Evolutionary conservation across 2,113 vertebrate species (phyloP).

Genomic region (Pomatorhinus ruficollis): DNA sequence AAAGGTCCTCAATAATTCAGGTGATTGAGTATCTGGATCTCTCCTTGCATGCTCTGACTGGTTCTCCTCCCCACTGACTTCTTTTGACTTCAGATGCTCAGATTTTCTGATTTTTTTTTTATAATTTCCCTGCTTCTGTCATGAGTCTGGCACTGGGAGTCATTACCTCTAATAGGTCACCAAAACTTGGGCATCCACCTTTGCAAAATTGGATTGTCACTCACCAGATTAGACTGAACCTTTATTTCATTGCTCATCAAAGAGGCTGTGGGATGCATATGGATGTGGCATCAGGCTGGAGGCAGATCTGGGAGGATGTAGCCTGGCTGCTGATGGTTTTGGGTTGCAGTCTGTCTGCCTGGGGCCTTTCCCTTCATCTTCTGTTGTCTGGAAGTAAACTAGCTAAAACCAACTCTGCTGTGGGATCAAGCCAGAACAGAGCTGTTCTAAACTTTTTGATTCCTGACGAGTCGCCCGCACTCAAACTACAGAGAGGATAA

Average conservation of each 20-base stretch:
- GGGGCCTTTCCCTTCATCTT: not conserved
- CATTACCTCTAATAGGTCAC: not conserved
- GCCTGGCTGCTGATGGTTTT: not conserved
- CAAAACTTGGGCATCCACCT: not conserved
- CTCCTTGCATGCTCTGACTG: not conserved
- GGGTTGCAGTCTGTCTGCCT: not conserved
- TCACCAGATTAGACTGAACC: not conserved
- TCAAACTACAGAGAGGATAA: not conserved
- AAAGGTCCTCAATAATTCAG: not conserved
- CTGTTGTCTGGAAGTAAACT: not conserved
- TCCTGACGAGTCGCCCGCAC: not conserved
- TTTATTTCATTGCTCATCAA: rapidly evolving
- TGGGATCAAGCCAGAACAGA: not conserved
- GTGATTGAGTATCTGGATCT: not conserved
- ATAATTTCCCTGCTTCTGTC: not conserved
- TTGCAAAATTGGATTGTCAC: not conserved
- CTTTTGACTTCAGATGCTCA: not conserved
- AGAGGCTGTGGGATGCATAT: rapidly evolving
- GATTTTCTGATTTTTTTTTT: not conserved
- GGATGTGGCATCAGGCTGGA: not conserved
- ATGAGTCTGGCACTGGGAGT: not conserved
- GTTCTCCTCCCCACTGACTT: not conserved
- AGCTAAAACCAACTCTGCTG: not conserved
- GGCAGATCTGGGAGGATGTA: not conserved
- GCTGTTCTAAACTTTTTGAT: not conserved